Percentiles rank a stretch among this genome's conserved stretches.
These are phyloP conservation scores for Eupithecia insigniata DNA, from an alignment of 2,888 invertebrate species.

Conservation along the genomic window DNA sequence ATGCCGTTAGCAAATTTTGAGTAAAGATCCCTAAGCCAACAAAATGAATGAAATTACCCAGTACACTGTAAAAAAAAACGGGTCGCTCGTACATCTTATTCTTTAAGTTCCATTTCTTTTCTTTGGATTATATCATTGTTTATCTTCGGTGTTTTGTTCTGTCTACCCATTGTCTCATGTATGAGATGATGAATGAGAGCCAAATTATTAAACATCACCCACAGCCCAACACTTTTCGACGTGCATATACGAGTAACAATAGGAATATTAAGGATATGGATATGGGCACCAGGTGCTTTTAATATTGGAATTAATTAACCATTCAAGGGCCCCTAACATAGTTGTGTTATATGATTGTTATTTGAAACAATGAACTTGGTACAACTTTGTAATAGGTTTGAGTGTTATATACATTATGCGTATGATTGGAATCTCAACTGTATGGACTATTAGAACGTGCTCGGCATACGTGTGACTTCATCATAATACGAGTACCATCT, in stretches of 20 bases:
- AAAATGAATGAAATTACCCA: background rate
- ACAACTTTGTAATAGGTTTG: slow-evolving; percentile 13
- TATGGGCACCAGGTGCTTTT: background rate
- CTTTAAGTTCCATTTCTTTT: background rate
- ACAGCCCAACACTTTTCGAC: background rate
- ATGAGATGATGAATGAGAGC: background rate
- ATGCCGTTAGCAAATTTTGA: background rate
- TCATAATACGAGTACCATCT: background rate
- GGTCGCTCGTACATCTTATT: background rate
- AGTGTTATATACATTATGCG: slow-evolving; percentile 23
- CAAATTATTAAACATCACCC: background rate
- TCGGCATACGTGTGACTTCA: slow-evolving; percentile 5
- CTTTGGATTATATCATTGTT: background rate
- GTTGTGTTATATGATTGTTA: slow-evolving; percentile 46
- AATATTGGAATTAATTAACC: slow-evolving; percentile 59
- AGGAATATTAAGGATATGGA: slow-evolving; percentile 7
- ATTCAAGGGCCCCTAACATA: slow-evolving; percentile 56
- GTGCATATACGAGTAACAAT: slow-evolving; percentile 1
- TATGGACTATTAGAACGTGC: background rate
- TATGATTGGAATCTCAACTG: slow-evolving; percentile 6
- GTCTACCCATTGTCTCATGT: background rate
- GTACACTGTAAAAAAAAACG: background rate
- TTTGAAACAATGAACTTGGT: slow-evolving; percentile 42
- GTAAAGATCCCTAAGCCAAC: background rate
- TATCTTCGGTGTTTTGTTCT: background rate